Evolutionary conservation across 2,888 invertebrate genomes (phyloP), one percentile per base, ranked within the genome.

Genomic region (Choristoneura rosaceana): DNA sequence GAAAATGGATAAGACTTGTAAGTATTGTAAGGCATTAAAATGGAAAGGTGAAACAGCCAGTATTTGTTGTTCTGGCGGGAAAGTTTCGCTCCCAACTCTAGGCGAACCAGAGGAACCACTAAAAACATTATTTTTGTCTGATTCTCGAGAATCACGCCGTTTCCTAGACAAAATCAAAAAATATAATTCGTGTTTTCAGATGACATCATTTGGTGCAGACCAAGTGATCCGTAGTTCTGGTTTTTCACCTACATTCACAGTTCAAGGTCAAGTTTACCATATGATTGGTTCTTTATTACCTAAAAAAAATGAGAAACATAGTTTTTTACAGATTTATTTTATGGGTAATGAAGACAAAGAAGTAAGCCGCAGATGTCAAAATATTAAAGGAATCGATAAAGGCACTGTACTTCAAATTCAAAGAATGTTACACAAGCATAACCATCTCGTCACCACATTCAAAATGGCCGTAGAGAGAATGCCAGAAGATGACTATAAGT

Each of bases 191-290:
- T 79, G 79, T 61, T 81, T 80, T 58, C 77, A 78, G 10, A 78
- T 81, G 78, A 80, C 80, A 7, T 82, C 80, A 14, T 80, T 80
- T 77, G 79, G 80, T 2, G 79, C 75, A 8, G 77, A 63, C 43
- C 77, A 76, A 0, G 71, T 75, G 34, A 71, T 82, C 0, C 8
- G 47, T 0, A 78, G 77, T 77, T 77, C 77, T 14, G 78, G 77
- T 67, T 81, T 80, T 75, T 77, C 71, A 3, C 70, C 79, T 4
- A 79, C 80, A 2, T 83, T 82, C 74, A 79, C 74, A 2, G 58
- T 84, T 0, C 79, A 84, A 78, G 82, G 83, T 2, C 83, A 84
- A 69, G 55, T 84, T 1, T 82, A 85, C 71, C 78, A 83, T 64
- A 74, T 43, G 61, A 79, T 78, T 77, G 83, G 82, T 3, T 78